A percentile compares a stretch with the other conserved stretches of the same genome.
These are phyloP conservation scores for Laothoe populi DNA, from an alignment of 2,888 invertebrate genomes.

Conservation along the genomic window DNA sequence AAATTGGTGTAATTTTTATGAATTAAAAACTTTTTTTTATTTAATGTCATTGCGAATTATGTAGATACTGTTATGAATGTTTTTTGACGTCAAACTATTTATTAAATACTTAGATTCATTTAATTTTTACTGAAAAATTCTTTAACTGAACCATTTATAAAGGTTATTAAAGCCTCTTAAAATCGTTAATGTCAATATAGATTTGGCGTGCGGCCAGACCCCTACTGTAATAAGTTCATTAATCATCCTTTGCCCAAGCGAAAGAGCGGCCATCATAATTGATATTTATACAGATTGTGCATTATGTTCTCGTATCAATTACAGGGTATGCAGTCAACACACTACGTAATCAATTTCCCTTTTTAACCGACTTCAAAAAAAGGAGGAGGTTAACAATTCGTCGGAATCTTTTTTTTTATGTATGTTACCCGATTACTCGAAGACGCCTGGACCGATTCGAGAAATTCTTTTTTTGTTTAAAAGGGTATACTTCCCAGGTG, in stretches of 20 bases:
- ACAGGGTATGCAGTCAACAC: slow-evolving; percentile 6
- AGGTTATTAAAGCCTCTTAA: slow-evolving; percentile 47
- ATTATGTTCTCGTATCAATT: slow-evolving; percentile 33
- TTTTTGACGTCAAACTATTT: no score
- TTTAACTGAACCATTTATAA: slow-evolving; percentile 24
- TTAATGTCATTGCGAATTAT: no score
- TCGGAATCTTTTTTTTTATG: neutral
- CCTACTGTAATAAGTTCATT: slow-evolving; percentile 61
- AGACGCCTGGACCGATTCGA: no score
- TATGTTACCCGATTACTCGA: no score
- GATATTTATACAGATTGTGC: slow-evolving; percentile 54
- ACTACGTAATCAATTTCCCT: neutral
- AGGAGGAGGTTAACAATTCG: no score
- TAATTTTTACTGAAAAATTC: neutral
- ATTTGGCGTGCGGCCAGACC: slow-evolving; percentile 60
- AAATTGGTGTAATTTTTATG: no score
- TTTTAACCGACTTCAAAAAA: no score
- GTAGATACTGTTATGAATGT: no score
- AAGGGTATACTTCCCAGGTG: no score
- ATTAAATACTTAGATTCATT: neutral
- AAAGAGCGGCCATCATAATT: slow-evolving; percentile 51
- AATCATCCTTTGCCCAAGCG: slow-evolving; percentile 50
- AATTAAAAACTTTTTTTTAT: no score
- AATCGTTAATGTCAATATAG: slow-evolving; percentile 61
- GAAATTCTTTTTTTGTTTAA: no score